Base-by-base conservation (phyloP, 2,113 vertebrate species). In the Dascyllus trimaculatus region DNA sequence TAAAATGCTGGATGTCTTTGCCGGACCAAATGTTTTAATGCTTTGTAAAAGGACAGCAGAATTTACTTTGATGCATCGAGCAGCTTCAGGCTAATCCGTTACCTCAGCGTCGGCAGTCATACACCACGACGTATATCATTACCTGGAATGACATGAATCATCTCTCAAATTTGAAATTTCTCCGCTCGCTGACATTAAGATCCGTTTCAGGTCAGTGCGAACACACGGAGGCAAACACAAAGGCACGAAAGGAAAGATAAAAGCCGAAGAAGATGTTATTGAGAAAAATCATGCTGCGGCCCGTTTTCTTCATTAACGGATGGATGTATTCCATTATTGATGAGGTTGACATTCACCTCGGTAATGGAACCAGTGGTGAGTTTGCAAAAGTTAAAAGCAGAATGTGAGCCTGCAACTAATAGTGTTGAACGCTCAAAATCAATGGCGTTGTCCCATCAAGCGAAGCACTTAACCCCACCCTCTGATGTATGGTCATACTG, bases 281-380 rank as follows among this genome's bases (percentile, higher is more conserved):
- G 13, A 54, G 68, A 82, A 60, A 68, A 75, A 70, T 57, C 49
- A 24, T 3, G 1, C 64, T 14, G 2, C 10, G 0, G 10, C n/a
- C 38, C 25, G 21, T 85, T 77, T 52, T 68, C 29, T 15, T 66
- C 21, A 70, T 80, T 73, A 81, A 75, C 46, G 59, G 24, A 68
- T 71, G 59, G 49, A 66, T 49, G 58, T 24, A 53, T 58, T 75
- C 60, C 29, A 64, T 81, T 88, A 89, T 87, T 85, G 84, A 92
- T 86, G 81, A 79, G 46, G 45, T 25, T 85, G 89, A 85, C 81
- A 76, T 88, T 87, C 65, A 65, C 59, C 68, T 48, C 62, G 4
- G 54, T 87, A 90, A 85, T 87, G 82, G 78, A 85, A 76, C 61
- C 49, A 19, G 71, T 70, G 80, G 71, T 75, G 84, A 88, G 83